Conservation (phyloP, 2,797 vertebrate genomes). For the Poeciliopsis gracilis region DNA sequence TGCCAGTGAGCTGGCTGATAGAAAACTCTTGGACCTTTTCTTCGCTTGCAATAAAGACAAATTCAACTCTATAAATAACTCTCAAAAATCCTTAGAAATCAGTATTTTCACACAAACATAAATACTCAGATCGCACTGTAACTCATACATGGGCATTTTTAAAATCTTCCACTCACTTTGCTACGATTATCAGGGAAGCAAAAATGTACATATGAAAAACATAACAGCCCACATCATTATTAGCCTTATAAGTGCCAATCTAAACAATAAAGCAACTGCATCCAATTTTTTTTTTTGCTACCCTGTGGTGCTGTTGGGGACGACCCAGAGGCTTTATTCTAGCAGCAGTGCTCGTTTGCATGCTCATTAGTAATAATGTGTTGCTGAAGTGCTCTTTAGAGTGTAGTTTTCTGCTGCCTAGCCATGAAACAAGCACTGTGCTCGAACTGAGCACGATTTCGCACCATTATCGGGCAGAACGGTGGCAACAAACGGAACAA, state of each 20-base stretch:
- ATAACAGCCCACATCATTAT: conserved; percentile 67
- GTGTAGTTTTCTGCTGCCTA: conserved; percentile 82
- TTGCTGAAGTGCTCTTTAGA: conserved; percentile 81
- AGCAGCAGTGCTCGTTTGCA: conserved; percentile 79
- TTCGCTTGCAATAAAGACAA: neutral
- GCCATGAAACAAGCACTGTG: conserved; percentile 80
- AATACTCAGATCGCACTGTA: neutral
- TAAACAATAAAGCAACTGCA: conserved; percentile 65
- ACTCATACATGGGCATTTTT: conserved; percentile 28
- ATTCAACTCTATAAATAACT: neutral
- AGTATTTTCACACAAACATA: neutral
- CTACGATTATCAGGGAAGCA: conserved; percentile 50
- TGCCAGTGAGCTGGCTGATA: neutral
- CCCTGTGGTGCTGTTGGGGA: conserved; percentile 72
- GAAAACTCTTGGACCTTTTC: neutral
- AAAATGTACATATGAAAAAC: conserved; percentile 61
- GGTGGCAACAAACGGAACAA: conserved; percentile 72
- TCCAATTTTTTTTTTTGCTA: conserved; percentile 63
- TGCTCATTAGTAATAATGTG: conserved; percentile 85
- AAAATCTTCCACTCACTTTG: conserved; percentile 14
- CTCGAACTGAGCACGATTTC: conserved; percentile 62
- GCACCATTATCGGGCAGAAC: conserved; percentile 70
- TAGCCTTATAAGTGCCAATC: conserved; percentile 64
- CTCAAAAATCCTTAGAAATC: neutral
- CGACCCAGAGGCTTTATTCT: conserved; percentile 73